Base-by-base conservation (phyloP, 2,797 vertebrate genomes). In the Myotis findleyi region DNA sequence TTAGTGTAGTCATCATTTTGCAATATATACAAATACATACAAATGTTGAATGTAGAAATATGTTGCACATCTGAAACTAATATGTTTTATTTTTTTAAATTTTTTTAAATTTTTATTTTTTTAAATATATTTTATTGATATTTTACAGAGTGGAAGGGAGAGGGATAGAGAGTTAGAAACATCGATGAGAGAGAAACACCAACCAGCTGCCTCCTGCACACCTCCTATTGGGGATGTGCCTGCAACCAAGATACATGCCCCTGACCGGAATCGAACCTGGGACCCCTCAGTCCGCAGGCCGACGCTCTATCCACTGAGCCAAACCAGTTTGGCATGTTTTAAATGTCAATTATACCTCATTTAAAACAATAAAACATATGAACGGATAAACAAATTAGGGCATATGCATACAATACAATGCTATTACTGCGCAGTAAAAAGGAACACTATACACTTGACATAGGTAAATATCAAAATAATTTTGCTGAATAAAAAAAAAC, bases 381-480 rank as follows among this genome's bases (percentile, higher is more conserved):
- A 93, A 80, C 80, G 14, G 49, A 93, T 86, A 77, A 66, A 87
- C 47, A 91, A 80, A 73, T 33, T 55, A 55, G 27, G 17, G 47
- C 47, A 72, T 49, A 83, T 10, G 27, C 38, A 91, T 77, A 72
- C 3, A 76, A 47, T 21, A 51, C 6, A 59, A 81, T 47, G 38
- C 62, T 68, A 84, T 59, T 68, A 84, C 11, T 72, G 18, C n/a
- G 5, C 59, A 87, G 76, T 44, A 76, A 93, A 91, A 92, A 84
- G 59, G 64, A 87, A 69, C 14, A 68, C 17, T 81, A 49, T 55
- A 73, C 47, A 85, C 1, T 41, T 57, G 21, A 57, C 21, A 62
- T 41, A 62, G 57, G 12, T 71, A 71, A 71, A 72, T 73, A 38
- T 75, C n/a, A 68, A 80, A 80, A 77, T 90, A 66, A 68, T 81